Conservation (phyloP, 2,113 vertebrate species). For the Toxotes jaculatrix region DNA sequence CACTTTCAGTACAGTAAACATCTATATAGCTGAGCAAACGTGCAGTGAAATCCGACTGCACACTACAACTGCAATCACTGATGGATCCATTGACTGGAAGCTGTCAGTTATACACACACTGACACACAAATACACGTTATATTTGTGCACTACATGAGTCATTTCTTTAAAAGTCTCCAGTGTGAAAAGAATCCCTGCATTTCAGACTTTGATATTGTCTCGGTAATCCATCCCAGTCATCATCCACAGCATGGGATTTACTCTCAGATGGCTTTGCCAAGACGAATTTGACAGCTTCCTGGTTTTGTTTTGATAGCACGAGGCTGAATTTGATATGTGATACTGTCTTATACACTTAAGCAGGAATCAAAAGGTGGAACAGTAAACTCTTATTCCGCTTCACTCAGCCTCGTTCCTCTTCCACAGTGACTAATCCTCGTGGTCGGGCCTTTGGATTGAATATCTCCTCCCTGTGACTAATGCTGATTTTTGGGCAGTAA, state of each 20-base stretch:
- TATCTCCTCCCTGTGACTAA: slow-evolving; percentile 55
- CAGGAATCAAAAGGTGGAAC: slow-evolving; percentile 62
- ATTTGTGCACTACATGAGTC: slow-evolving; percentile 13
- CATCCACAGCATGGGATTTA: slow-evolving; percentile 48
- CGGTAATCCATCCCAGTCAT: slow-evolving; percentile 41
- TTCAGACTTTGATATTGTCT: slow-evolving; percentile 10
- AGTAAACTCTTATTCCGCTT: slow-evolving; percentile 56
- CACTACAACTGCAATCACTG: not conserved
- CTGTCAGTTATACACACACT: slow-evolving; percentile 9
- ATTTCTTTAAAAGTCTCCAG: not conserved
- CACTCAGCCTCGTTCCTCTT: slow-evolving; percentile 26
- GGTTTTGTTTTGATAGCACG: slow-evolving; percentile 61
- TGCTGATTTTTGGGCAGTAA: slow-evolving; percentile 54
- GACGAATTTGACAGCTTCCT: slow-evolving; percentile 58
- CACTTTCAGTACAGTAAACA: slow-evolving; percentile 8
- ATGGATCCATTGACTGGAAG: not conserved
- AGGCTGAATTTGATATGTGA: slow-evolving; percentile 57
- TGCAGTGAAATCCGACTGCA: slow-evolving; percentile 9
- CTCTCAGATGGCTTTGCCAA: slow-evolving; percentile 27
- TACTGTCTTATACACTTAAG: slow-evolving; percentile 45
- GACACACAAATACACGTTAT: not conserved
- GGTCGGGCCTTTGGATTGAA: slow-evolving; percentile 15
- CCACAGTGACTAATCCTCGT: slow-evolving; percentile 59
- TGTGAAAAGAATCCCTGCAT: slow-evolving; percentile 19
- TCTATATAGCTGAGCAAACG: slow-evolving; percentile 29